A percentile compares a stretch with the other conserved stretches of the same genome.
These are phyloP conservation scores for Oscheius myriophilus DNA, from an alignment of 2,888 invertebrate species.

Conservation along the genomic window DNA sequence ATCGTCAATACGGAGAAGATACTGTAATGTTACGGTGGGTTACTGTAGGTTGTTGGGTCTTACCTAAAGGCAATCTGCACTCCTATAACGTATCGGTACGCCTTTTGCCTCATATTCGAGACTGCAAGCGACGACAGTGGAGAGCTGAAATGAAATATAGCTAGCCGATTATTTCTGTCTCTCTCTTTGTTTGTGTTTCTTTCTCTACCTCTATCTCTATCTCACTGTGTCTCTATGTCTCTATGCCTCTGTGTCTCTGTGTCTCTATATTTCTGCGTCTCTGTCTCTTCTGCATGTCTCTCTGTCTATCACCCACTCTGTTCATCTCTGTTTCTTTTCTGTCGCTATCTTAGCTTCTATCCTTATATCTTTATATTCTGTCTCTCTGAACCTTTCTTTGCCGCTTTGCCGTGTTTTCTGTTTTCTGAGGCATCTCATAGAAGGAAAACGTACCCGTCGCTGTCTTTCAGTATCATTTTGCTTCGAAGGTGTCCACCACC, in stretches of 20 bases:
- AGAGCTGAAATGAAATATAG: conserved; percentile 43
- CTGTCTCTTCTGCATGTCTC: too few relatives aligned
- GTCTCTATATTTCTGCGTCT: too few relatives aligned
- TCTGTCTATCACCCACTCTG: too few relatives aligned
- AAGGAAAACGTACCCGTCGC: conserved; percentile 19
- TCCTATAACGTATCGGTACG: conserved; percentile 68
- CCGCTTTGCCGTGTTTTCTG: too few relatives aligned
- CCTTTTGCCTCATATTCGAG: conserved; percentile 53
- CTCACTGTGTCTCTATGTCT: too few relatives aligned
- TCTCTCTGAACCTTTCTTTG: too few relatives aligned
- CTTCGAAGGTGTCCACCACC: conserved; percentile 13
- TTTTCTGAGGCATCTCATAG: neutral
- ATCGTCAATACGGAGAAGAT: conserved; percentile 63
- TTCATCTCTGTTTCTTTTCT: too few relatives aligned
- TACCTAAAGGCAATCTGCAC: conserved; percentile 70
- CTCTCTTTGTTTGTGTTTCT: too few relatives aligned
- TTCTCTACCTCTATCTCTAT: too few relatives aligned
- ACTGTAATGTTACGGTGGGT: conserved; percentile 46
- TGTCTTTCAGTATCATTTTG: conserved; percentile 30
- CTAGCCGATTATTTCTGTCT: neutral
- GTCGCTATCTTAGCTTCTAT: too few relatives aligned
- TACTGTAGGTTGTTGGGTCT: neutral
- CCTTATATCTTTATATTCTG: too few relatives aligned
- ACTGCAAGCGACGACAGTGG: conserved; percentile 55
- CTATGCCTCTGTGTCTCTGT: too few relatives aligned